A percentile compares a stretch with the other conserved stretches of the same genome.
phyloP scores from a whole-genome alignment of 2,888 invertebrate species.

The Mythimna vitellina region DNA sequence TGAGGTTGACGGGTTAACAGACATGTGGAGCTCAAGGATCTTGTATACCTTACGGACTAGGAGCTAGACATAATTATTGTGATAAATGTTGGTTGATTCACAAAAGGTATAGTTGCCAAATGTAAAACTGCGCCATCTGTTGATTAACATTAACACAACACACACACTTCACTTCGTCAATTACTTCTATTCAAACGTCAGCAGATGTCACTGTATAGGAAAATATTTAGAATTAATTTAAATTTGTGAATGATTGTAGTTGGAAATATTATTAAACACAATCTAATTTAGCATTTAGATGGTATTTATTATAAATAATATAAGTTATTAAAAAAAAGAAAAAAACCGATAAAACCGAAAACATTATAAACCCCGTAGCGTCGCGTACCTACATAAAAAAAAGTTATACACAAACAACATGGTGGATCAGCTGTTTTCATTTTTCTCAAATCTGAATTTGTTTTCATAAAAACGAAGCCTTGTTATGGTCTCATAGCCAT shows the following conservation, averaged over 20 bases:
- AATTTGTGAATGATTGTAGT: not conserved
- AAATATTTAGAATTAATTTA: not conserved
- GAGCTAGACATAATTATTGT: no score
- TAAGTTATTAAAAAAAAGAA: not conserved
- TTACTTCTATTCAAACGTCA: not conserved
- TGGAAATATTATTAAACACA: not conserved
- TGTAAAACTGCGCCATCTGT: slow-evolving; percentile 23
- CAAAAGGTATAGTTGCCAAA: no score
- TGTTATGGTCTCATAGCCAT: slow-evolving; percentile 90
- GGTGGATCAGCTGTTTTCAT: slow-evolving; percentile 92
- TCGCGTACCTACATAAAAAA: slow-evolving; percentile 70
- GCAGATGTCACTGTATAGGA: slow-evolving; percentile 26
- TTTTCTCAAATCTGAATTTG: slow-evolving; percentile 82
- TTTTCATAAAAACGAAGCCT: slow-evolving; percentile 85
- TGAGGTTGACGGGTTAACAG: no score
- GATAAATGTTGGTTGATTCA: no score
- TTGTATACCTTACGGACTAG: no score
- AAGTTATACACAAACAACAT: slow-evolving; percentile 91
- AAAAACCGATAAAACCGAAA: slow-evolving; percentile 56
- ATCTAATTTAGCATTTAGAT: no score
- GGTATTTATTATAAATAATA: not conserved
- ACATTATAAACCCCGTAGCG: slow-evolving; percentile 25
- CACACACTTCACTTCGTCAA: no score
- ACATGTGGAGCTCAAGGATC: no score
- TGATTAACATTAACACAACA: not conserved